phyloP scores from a whole-genome alignment of 2,888 invertebrate species.

The Perithous albicinctus region DNA sequence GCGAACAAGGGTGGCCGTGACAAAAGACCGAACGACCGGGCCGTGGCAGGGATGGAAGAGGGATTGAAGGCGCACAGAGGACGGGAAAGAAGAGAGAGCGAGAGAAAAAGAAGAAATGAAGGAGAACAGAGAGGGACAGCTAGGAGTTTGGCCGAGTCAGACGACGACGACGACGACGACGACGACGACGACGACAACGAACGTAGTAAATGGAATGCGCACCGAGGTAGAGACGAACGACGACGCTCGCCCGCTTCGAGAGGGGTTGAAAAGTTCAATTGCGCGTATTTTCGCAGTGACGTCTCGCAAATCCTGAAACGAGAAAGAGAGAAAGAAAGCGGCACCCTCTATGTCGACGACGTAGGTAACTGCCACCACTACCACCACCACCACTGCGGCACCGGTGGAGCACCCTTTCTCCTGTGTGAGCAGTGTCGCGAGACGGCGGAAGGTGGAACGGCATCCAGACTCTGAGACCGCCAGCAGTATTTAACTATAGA shows the following conservation, averaged over 20 bases:
- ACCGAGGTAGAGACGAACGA: slow-evolving; percentile 44
- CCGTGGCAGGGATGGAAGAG: slow-evolving; percentile 71
- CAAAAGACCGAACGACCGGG: slow-evolving; percentile 81
- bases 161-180: slow-evolving; percentile 43
- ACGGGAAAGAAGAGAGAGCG: slow-evolving; percentile 59
- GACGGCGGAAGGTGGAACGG: slow-evolving; percentile 65
- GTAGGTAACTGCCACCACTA: slow-evolving; percentile 47
- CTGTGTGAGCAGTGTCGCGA: slow-evolving; percentile 54
- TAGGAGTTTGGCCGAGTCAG: slow-evolving; percentile 48
- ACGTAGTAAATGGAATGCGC: slow-evolving; percentile 68
- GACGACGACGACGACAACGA: slow-evolving; percentile 54
- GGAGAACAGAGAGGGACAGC: slow-evolving; percentile 50
- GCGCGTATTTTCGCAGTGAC: slow-evolving; percentile 84
- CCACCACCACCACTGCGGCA: slow-evolving; percentile 18
- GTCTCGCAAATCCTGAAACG: slow-evolving; percentile 80
- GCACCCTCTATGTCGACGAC: slow-evolving; percentile 33
- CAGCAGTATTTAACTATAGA: slow-evolving; percentile 60
- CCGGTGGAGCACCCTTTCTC: slow-evolving; percentile 10
- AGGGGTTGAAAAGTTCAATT: slow-evolving; percentile 84
- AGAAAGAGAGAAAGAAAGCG: slow-evolving; percentile 43
- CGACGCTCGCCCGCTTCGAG: slow-evolving; percentile 68
- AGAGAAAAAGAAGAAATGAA: slow-evolving; percentile 53
- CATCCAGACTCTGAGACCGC: slow-evolving; percentile 50
- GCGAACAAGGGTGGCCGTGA: slow-evolving; percentile 82
- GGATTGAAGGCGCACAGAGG: slow-evolving; percentile 65